phyloP scores from a whole-genome alignment of 2,113 vertebrate species.

The Larimichthys polyactis region DNA sequence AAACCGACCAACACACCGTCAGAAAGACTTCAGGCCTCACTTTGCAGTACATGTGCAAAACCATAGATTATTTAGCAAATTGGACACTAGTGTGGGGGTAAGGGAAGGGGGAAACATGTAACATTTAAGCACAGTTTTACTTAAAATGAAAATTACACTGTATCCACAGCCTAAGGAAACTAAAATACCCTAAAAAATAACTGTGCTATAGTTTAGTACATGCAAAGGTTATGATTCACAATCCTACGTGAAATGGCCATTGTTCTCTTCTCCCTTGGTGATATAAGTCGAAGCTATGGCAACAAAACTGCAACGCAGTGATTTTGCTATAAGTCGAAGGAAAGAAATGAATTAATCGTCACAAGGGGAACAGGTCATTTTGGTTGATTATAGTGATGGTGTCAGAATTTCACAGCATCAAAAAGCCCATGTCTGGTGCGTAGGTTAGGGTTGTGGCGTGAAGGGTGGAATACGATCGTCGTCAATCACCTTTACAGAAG shows the following conservation, averaged over 20 bases:
- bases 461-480: constrained; percentile 86
- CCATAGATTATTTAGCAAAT: constrained; percentile 91
- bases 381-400: constrained; percentile 84
- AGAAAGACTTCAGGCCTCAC: constrained; percentile 86
- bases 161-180: constrained; percentile 95
- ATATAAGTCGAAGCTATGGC: constrained; percentile 85
- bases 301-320: constrained; percentile 91
- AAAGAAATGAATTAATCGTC: constrained; percentile 79
- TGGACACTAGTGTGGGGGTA: constrained; percentile 87
- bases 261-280: constrained; percentile 83
- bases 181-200: constrained; percentile 91
- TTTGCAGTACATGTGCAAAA: constrained; percentile 97
- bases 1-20: constrained; percentile 89
- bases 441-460: constrained; percentile 76
- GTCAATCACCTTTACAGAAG: constrained; percentile 91
- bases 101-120: constrained; percentile 84
- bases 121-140: constrained; percentile 97
- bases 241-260: constrained; percentile 84
- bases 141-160: constrained; percentile 88
- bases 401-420: constrained; percentile 94
- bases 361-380: constrained; percentile 86
- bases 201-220: constrained; percentile 96
- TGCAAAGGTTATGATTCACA: constrained; percentile 90
- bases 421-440: constrained; percentile 90
- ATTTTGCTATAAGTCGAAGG: constrained; percentile 84